Base-by-base conservation (phyloP, 2,888 invertebrate genomes). In the Chrysomela aeneicollis region DNA sequence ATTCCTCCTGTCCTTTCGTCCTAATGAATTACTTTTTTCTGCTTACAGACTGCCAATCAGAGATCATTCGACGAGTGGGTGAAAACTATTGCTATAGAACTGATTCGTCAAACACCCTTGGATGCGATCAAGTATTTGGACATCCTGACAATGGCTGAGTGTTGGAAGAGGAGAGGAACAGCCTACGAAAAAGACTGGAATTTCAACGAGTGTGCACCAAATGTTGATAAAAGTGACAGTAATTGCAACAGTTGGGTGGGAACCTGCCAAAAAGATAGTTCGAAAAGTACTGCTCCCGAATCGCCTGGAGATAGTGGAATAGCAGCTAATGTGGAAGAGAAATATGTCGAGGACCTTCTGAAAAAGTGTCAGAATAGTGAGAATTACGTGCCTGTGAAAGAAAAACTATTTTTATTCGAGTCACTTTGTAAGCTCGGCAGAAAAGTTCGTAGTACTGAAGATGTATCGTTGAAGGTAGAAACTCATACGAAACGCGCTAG, bases 41-140 rank as follows among this genome's bases (percentile, higher is more conserved):
- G 82, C 82, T 88, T 87, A 60, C 86, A 91, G 91, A 88, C 89
- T 77, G 87, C 88, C 81, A 89, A 86, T 77, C 89, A 89, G 79
- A 86, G 87, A 74, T 87, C 88, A 74, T 91, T 90, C 81, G 87
- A 90, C 81, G 86, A 89, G 63, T 92, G 91, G 91, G 90, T 90
- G 76, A 88, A 89, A 76, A 89, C 90, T 61, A 86, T 92, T 67
- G 91, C 91, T 59, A 88, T 90, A 69, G 91, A 92, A 80, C 86
- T 92, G 69, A 89, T 92, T 71, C 87, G 90, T 1, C 91, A 92
- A 79, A 92, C 91, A 30, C 91, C 91, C 18, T 82, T 91, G 69
- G 89, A 90, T 54, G 88, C 89, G 69, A 86, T 91, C 64, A 89
- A 90, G 77, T 91, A 91, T 78, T 81, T 91, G 76, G 91, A 90